Evolutionary conservation across 2,113 vertebrate genomes (phyloP), one percentile per base, ranked within the genome.

Genomic region (Tinamus guttatus): DNA sequence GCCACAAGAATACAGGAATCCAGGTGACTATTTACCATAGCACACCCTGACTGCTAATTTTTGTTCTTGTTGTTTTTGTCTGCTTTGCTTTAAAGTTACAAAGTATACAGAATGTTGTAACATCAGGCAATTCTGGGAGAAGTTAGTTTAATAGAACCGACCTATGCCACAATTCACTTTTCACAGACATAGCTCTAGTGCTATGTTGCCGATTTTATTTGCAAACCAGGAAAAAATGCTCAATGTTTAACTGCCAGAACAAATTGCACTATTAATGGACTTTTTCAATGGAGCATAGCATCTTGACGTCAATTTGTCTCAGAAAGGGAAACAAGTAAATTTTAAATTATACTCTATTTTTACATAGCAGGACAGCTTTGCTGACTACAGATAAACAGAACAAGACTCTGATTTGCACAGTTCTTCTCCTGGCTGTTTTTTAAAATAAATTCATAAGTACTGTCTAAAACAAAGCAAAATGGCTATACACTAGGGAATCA

Each of bases 261-360:
- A 94, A 94, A 97, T 87, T 30, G 20, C 80, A 89, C 70, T 93
- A 87, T 89, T 95, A 95, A 94, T 49, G 91, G 90, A 80, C 64
- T 51, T 95, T 91, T 85, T 76, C 92, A 60, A 49, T 3, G 2
- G 85, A 96, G 85, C 56, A 10, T 41, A 90, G 85, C 81, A 78
- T 81, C 87, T 70, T 62, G 85, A 83, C 8, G 4, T 94, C 95
- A 60, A 63, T 91, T 85, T 16, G 0, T 86, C 75, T 90, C 74
- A 78, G 43, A 85, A 27, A 11, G 59, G 84, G 94, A 95, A 94
- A 70, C 67, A 93, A 95, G 87, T 59, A 59, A 88, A 38, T 85
- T 71, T 67, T 32, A 81, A 90, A 93, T 83, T 43, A 87, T 16
- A 52, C 71, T 77, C 5, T 86, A 54, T 73, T 68, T 51, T 67